phyloP scores from a whole-genome alignment of 2,888 invertebrate genomes.

The Stenodema calcarata region DNA sequence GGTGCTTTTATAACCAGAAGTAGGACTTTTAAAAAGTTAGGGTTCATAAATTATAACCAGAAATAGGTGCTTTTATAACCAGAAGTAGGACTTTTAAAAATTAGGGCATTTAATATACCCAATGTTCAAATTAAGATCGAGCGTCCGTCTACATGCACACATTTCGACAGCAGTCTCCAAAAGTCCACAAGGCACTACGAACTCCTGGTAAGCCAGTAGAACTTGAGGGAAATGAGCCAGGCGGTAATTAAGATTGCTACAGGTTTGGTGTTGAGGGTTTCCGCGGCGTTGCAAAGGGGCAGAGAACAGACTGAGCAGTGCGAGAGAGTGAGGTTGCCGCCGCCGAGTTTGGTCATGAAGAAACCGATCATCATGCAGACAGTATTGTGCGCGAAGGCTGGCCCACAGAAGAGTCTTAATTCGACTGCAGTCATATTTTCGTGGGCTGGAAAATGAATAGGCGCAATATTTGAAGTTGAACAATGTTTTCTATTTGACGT shows the following conservation, averaged over 20 bases:
- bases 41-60: too few species aligned
- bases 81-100: too few species aligned
- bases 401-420: conserved; percentile 14
- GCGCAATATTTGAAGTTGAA: too few species aligned
- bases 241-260: neutral
- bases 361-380: conserved; percentile 13
- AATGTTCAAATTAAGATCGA: neutral
- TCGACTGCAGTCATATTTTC: neutral
- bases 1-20: too few species aligned
- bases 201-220: too few species aligned
- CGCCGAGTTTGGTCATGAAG: neutral
- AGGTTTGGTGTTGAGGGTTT: neutral
- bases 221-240: neutral
- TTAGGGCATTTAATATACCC: neutral
- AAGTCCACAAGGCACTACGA: too few species aligned
- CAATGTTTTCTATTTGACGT: too few species aligned
- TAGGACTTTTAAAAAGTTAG: too few species aligned
- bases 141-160: neutral
- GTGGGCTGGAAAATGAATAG: neutral
- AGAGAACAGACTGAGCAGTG: conserved; percentile 26
- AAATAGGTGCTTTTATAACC: too few species aligned
- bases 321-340: neutral
- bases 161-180: neutral
- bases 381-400: neutral
- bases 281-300: conserved; percentile 8